These are phyloP conservation scores for Pangasianodon hypophthalmus DNA, from an alignment of 2,113 vertebrate genomes.

Conservation along the genomic window DNA sequence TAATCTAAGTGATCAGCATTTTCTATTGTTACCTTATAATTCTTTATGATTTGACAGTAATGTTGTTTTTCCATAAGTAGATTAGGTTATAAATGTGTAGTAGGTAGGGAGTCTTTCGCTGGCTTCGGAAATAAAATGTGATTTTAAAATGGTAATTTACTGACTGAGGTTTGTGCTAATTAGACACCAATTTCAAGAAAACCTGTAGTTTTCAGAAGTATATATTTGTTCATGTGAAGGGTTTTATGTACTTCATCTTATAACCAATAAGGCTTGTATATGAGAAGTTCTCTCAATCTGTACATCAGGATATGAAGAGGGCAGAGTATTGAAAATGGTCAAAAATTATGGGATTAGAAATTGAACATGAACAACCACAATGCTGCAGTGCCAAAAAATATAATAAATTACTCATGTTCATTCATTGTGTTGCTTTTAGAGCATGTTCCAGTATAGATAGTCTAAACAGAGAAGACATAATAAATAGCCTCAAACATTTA, in stretches of 20 bases:
- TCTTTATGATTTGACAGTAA: not conserved
- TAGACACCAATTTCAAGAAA: not conserved
- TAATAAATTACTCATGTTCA: not conserved
- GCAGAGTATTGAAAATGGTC: not conserved
- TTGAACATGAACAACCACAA: not conserved
- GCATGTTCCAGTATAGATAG: not conserved
- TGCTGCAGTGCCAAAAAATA: not conserved
- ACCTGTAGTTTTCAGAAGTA: not conserved
- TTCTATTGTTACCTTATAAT: not conserved
- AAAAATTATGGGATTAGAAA: not conserved
- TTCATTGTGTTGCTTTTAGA: not conserved
- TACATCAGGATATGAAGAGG: not conserved
- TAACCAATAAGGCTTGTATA: not conserved
- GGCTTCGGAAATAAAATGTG: not conserved
- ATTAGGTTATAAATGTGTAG: not conserved
- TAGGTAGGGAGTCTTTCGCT: not conserved
- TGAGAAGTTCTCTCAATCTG: too few relatives aligned
- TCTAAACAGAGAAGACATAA: not conserved
- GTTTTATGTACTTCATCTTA: not conserved
- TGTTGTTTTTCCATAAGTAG: not conserved
- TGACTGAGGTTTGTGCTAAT: too few relatives aligned
- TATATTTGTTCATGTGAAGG: not conserved
- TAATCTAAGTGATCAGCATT: not conserved
- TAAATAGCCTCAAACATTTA: not conserved
- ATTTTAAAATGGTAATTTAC: not conserved